A percentile compares a stretch with the other conserved stretches of the same genome.
These are phyloP conservation scores for Lymantria monacha DNA, from an alignment of 2,888 invertebrate genomes.

Conservation along the genomic window DNA sequence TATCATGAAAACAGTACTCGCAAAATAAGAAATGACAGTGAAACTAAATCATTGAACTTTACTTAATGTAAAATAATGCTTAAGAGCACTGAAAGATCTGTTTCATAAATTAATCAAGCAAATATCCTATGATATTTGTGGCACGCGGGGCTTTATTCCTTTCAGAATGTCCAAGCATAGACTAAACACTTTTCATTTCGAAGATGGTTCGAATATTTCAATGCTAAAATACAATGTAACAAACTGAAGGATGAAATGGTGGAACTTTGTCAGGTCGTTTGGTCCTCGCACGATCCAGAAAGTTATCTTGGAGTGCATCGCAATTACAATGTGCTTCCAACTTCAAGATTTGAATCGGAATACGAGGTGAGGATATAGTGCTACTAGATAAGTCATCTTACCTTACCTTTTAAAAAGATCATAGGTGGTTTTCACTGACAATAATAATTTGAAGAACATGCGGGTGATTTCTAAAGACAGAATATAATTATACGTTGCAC, in stretches of 20 bases:
- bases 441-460: too few species aligned
- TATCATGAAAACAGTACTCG: too few species aligned
- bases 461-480: too few species aligned
- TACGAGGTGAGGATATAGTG: slow-evolving; percentile 39
- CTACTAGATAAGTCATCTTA: slow-evolving; percentile 40
- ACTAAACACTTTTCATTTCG: slow-evolving; percentile 46
- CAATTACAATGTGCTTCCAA: slow-evolving; percentile 70
- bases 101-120: slow-evolving; percentile 31
- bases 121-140: slow-evolving; percentile 26
- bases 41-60: neutral
- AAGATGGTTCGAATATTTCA: slow-evolving; percentile 45
- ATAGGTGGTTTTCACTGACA: too few species aligned
- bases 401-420: neutral
- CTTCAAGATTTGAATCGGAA: slow-evolving; percentile 63
- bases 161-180: slow-evolving; percentile 31
- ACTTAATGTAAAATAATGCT: neutral
- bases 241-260: slow-evolving; percentile 40
- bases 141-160: slow-evolving; percentile 29
- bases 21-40: neutral
- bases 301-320: slow-evolving; percentile 75
- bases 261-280: slow-evolving; percentile 73
- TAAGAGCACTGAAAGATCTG: slow-evolving; percentile 10
- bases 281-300: slow-evolving; percentile 60
- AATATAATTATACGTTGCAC: too few species aligned
- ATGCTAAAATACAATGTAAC: slow-evolving; percentile 46